Percentiles rank a stretch among this genome's conserved stretches.
Conservation (phyloP, 1,140 invertebrate species). For the Delia radicum region DNA sequence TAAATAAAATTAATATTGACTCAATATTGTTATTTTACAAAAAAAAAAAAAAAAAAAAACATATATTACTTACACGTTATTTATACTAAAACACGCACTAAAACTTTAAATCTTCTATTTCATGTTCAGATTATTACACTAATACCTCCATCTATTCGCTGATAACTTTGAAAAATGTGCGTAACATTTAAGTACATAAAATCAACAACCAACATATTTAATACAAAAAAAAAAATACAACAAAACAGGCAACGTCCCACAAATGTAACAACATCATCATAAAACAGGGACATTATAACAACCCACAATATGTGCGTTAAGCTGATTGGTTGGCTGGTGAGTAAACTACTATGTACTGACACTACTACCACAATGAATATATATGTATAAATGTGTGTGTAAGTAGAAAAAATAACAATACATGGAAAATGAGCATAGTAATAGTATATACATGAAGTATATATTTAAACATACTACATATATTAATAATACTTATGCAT, state of each 20-base stretch:
- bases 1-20: too few relatives aligned
- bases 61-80: too few relatives aligned
- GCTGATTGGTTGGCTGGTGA: slow-evolving; percentile 49
- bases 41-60: too few relatives aligned
- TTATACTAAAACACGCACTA: too few relatives aligned
- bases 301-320: slow-evolving; percentile 40
- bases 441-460: neutral
- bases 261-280: neutral
- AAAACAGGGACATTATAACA: neutral
- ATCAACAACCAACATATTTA: neutral
- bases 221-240: neutral
- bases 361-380: neutral
- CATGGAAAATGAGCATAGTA: slow-evolving; percentile 20
- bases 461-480: neutral
- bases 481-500: neutral
- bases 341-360: neutral
- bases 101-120: too few relatives aligned
- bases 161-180: neutral
- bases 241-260: neutral
- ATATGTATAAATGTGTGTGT: slow-evolving; percentile 17
- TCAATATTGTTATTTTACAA: too few relatives aligned
- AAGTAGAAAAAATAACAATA: slow-evolving; percentile 13
- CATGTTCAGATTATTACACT: neutral
- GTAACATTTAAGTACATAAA: neutral
- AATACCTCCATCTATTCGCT: neutral